Conservation (phyloP, 2,888 invertebrate genomes). For the Latrodectus elegans region DNA sequence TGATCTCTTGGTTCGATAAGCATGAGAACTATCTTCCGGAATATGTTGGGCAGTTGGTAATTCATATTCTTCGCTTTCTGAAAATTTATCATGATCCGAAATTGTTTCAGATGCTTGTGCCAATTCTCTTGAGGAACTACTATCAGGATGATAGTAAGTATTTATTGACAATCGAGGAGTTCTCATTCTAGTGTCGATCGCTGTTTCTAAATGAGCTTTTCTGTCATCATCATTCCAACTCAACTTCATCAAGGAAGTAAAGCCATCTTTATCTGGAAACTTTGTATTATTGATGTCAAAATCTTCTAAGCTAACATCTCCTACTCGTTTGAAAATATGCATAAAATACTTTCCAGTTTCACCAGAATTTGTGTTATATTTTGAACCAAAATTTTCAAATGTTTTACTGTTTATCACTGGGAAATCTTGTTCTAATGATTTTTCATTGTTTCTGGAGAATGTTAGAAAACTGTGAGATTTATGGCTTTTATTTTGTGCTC, state of each 20-base stretch:
- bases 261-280: slow-evolving; percentile 23
- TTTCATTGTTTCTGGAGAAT: background rate
- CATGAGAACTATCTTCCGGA: background rate
- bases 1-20: slow-evolving; percentile 22
- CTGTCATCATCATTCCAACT: slow-evolving; percentile 61
- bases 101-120: background rate
- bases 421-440: background rate
- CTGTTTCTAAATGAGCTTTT: slow-evolving; percentile 30
- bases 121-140: background rate
- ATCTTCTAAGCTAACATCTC: slow-evolving; percentile 43
- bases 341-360: slow-evolving; percentile 54
- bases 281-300: slow-evolving; percentile 8
- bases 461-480: background rate
- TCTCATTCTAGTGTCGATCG: slow-evolving; percentile 33
- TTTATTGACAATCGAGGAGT: background rate
- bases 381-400: background rate
- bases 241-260: slow-evolving; percentile 39
- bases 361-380: background rate
- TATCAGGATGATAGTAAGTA: background rate
- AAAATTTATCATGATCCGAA: background rate
- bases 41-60: background rate
- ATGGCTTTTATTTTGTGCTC: background rate
- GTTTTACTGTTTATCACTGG: background rate
- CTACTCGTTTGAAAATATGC: slow-evolving; percentile 58
- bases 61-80: background rate